These are phyloP conservation scores for Eudasyphora cyanicolor DNA, from an alignment of 2,888 invertebrate species.

Conservation along the genomic window DNA sequence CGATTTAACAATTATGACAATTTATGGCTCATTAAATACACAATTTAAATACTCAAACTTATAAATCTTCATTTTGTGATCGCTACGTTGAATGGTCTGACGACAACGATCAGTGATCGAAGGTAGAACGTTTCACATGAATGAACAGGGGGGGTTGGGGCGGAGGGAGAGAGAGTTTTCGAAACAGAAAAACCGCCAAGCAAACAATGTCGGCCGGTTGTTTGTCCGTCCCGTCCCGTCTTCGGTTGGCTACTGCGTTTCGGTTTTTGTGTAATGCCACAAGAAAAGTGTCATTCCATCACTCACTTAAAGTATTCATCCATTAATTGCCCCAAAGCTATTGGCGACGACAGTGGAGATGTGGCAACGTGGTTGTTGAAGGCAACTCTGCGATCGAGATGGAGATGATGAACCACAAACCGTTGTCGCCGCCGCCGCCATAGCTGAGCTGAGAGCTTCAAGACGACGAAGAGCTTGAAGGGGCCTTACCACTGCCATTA, in stretches of 20 bases:
- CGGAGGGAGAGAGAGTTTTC: constrained; percentile 1
- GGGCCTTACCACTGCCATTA: constrained; percentile 49
- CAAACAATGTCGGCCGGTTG: constrained; percentile 34
- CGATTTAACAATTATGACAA: constrained; percentile 63
- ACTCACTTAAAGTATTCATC: constrained; percentile 79
- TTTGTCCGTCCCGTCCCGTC: constrained; percentile 18
- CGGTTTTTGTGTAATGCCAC: constrained; percentile 44
- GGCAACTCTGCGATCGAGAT: too few relatives aligned
- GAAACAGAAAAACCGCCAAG: constrained; percentile 53
- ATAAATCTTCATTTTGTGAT: constrained; percentile 56
- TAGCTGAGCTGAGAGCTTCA: neutral
- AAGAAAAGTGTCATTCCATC: constrained; percentile 78
- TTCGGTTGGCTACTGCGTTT: neutral
- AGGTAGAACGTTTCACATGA: neutral
- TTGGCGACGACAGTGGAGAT: constrained; percentile 64
- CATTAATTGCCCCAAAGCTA: constrained; percentile 78
- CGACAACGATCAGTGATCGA: neutral
- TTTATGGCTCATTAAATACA: constrained; percentile 65
- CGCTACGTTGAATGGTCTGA: neutral
- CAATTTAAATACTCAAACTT: constrained; percentile 62
- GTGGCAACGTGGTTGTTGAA: neutral
- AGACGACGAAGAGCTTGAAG: constrained; percentile 1
- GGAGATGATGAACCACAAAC: constrained; percentile 28
- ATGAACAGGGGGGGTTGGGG: too few relatives aligned
- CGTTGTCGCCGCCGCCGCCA: neutral